A percentile compares a stretch with the other conserved stretches of the same genome.
These are phyloP conservation scores for Ypsolopha scabrella DNA, from an alignment of 2,888 invertebrate genomes.

Conservation along the genomic window DNA sequence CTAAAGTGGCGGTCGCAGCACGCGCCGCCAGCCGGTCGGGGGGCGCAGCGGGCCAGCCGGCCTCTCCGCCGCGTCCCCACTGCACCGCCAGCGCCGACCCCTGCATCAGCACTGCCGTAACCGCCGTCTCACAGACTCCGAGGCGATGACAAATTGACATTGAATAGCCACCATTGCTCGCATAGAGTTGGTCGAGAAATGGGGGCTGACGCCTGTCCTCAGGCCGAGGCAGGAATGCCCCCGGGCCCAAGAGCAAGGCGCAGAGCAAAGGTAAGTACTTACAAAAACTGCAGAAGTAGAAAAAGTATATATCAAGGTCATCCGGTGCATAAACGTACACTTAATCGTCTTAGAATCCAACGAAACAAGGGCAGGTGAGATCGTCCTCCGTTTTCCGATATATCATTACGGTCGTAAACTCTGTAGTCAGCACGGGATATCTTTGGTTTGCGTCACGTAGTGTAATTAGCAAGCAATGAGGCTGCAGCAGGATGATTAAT, in stretches of 20 bases:
- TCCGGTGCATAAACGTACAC: too few species aligned
- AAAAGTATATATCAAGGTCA: too few species aligned
- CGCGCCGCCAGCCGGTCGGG: conserved; percentile 46
- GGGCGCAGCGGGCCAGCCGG: conserved; percentile 59
- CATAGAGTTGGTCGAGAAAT: conserved; percentile 97
- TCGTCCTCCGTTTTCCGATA: too few species aligned
- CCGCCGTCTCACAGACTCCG: conserved; percentile 34
- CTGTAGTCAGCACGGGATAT: too few species aligned
- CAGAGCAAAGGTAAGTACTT: conserved; percentile 76
- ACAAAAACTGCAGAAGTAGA: too few species aligned
- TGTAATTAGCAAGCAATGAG: too few species aligned
- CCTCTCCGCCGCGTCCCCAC: conserved; percentile 47
- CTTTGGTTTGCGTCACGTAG: too few species aligned
- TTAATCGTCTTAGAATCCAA: too few species aligned
- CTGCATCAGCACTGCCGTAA: conserved; percentile 30
- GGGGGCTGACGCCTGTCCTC: conserved; percentile 98
- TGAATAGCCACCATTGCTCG: conserved; percentile 94
- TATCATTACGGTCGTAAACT: too few species aligned
- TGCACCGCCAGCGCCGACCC: conserved; percentile 34
- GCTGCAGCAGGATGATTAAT: too few species aligned
- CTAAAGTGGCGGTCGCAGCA: conserved; percentile 45
- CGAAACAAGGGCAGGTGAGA: too few species aligned
- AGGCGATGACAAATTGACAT: conserved; percentile 61
- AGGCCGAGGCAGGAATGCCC: conserved; percentile 96
- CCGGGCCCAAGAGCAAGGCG: conserved; percentile 78